Conservation (phyloP, 37 sponge, comb jelly and placozoan genomes). For the Hormiphora californensis region DNA sequence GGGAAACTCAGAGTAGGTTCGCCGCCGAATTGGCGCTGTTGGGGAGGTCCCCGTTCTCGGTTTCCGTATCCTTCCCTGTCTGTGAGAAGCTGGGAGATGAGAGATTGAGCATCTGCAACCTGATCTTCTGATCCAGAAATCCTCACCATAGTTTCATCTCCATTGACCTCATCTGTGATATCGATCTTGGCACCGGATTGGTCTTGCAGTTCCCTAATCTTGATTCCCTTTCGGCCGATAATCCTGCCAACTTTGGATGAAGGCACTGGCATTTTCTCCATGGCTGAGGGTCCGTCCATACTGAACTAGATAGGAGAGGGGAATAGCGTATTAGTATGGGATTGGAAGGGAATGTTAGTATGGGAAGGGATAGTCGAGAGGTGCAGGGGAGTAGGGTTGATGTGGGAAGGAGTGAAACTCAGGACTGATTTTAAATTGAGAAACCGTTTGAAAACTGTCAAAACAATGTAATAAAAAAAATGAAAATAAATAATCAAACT, state of each 20-base stretch:
- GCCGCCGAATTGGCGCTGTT: not conserved
- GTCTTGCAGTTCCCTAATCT: constrained; percentile 32
- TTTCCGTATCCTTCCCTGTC: no score
- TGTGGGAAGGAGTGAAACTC: no score
- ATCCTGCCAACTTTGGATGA: constrained; percentile 36
- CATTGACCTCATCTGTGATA: not conserved
- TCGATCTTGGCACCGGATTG: constrained; percentile 37
- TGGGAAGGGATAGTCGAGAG: no score
- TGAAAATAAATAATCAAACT: no score
- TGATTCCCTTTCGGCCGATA: constrained; percentile 48
- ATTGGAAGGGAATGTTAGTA: no score
- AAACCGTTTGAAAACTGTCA: constrained; percentile 45
- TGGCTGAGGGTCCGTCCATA: not conserved
- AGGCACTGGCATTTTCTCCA: constrained; percentile 21
- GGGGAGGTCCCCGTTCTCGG: constrained; percentile 14
- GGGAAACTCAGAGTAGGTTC: not conserved
- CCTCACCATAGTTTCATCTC: not conserved
- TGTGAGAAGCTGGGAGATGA: not conserved
- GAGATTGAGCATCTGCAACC: not conserved
- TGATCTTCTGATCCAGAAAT: not conserved
- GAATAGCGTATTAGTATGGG: no score
- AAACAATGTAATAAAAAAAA: constrained; percentile 28
- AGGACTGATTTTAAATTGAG: constrained; percentile 20
- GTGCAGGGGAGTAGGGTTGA: no score
- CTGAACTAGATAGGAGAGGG: no score